Evolutionary conservation across 30 jellyfish, hydroid and myxozoan species (phyloP).

Genomic region (Nemopilema nomurai): DNA sequence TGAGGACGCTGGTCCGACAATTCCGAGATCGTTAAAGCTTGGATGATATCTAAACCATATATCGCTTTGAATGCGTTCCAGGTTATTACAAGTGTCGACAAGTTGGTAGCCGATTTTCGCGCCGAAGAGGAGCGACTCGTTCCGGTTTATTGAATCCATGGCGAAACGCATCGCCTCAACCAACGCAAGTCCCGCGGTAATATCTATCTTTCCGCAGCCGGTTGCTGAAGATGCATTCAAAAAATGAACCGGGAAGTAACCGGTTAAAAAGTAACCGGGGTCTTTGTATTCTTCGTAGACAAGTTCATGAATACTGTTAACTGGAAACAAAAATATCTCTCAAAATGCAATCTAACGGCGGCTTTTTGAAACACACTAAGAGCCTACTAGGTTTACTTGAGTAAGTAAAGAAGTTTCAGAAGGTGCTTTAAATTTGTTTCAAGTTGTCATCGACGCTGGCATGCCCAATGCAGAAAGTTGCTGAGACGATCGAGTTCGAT

Average conservation of each 20-base stretch:
- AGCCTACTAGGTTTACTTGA: no score
- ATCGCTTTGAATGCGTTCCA: slow-evolving; percentile 19
- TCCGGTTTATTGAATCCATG: slow-evolving; percentile 14
- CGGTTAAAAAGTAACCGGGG: slow-evolving; percentile 15
- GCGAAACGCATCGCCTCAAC: slow-evolving; percentile 25
- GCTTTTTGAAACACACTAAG: no score
- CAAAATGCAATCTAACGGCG: background rate
- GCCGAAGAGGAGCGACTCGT: slow-evolving; percentile 12
- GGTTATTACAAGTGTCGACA: slow-evolving; percentile 43
- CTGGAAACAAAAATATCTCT: no score
- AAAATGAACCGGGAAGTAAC: slow-evolving; percentile 44
- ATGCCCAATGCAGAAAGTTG: no score
- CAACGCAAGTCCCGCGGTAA: slow-evolving; percentile 12
- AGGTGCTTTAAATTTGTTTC: no score
- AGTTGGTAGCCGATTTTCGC: slow-evolving; percentile 39
- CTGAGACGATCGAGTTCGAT: no score
- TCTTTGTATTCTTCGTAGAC: background rate
- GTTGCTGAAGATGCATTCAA: slow-evolving; percentile 9
- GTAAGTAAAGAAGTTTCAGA: no score
- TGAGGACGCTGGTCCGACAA: slow-evolving; percentile 62
- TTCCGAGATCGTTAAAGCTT: background rate
- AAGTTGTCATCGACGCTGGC: no score
- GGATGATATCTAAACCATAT: background rate
- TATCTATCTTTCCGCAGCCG: slow-evolving; percentile 32
- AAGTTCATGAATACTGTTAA: background rate